phyloP scores from a whole-genome alignment of 2,888 invertebrate genomes.

The Criorhina ranunculi region DNA sequence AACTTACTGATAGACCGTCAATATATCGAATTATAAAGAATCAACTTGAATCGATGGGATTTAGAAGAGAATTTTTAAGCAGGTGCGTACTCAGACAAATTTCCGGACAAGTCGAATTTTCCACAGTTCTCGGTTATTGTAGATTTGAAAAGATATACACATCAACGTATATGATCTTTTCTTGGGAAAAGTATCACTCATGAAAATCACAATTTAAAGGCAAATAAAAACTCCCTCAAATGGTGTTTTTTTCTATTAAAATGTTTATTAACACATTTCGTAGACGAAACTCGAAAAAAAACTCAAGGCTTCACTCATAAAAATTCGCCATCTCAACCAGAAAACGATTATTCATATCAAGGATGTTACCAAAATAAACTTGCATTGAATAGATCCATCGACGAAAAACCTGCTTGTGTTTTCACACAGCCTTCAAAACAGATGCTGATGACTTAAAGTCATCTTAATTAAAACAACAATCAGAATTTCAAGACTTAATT shows the following conservation, averaged over 20 bases:
- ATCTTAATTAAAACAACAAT: not conserved
- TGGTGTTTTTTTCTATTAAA: not conserved
- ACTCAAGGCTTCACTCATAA: not conserved
- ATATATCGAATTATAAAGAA: too few relatives aligned
- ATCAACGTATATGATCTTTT: not conserved
- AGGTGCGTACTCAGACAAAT: too few relatives aligned
- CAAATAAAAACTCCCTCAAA: not conserved
- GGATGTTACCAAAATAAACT: not conserved
- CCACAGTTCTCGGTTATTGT: too few relatives aligned
- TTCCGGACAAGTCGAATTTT: too few relatives aligned
- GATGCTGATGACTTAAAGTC: not conserved
- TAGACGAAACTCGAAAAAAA: not conserved
- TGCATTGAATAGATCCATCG: not conserved
- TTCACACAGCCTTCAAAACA: conserved; percentile 3
- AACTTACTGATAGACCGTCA: too few relatives aligned
- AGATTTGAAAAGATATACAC: too few relatives aligned
- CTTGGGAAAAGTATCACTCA: not conserved
- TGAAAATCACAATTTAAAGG: not conserved
- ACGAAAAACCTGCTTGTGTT: not conserved
- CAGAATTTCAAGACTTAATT: not conserved
- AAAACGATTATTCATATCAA: not conserved
- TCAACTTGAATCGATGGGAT: too few relatives aligned
- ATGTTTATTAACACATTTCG: not conserved
- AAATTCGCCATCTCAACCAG: too few relatives aligned
- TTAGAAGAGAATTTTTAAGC: too few relatives aligned